Base-by-base conservation (phyloP, 2,797 vertebrate genomes). In the Peromyscus aztecus region DNA sequence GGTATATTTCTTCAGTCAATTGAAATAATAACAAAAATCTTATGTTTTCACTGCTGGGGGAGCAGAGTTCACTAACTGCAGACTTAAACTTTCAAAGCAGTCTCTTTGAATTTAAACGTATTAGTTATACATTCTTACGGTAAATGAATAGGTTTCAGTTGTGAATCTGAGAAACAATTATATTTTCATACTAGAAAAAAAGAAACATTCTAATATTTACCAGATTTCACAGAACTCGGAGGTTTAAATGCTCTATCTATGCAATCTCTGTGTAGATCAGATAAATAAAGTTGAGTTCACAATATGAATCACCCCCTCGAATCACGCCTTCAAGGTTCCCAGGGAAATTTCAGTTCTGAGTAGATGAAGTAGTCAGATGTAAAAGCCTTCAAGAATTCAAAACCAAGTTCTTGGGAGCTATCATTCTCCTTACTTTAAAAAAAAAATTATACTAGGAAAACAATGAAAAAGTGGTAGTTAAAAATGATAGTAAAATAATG, bases 301-400 rank as follows among this genome's bases (percentile, higher is more conserved):
- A 89, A n/a, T 88, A 61, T 63, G 59, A 94, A 94, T 93, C 31
- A 55, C 17, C 29, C 81, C 77, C 46, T 93, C 67, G 43, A 94
- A 78, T 91, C 73, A 85, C 37, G 37, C 43, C 89, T 92, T 2
- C 67, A 59, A 34, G 19, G 2, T 59, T 78, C 73, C 63, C 55
- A 55, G n/a, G 24, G 65, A 78, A 93, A 90, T 95, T 49, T 95
- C 71, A 94, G 24, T 77, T 59, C 80, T 65, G 46, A 94, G 17
- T 55, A 95, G 92, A 97, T 65, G 77, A 93, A 77, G 52, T 24
- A 75, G 76, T 11, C 76, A 97, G 49, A 55, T 86, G 92, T 59
- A 89, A 91, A 91, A 94, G 43, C 85, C 89, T 49, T 94, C 13
- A 69, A 85, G 29, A 96, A 96, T 89, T 92, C 75, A 96, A 96